Conservation (phyloP, 2,797 vertebrate genomes). For the Rhadinocentrus ornatus region DNA sequence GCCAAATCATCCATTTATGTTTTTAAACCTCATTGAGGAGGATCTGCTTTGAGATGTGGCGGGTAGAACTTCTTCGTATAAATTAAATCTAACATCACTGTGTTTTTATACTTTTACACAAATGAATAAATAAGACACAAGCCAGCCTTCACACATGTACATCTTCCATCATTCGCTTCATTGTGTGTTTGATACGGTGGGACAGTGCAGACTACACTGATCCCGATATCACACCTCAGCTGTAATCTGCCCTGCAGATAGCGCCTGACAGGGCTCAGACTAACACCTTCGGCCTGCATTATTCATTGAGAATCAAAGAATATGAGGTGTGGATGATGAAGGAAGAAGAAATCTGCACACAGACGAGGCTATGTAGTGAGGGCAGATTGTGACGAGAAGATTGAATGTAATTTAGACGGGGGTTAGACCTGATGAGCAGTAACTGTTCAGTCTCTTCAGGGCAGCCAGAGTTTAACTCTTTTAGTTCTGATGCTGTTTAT, state of each 20-base stretch:
- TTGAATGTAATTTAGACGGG: background rate
- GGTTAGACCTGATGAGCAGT: background rate
- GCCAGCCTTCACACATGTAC: background rate
- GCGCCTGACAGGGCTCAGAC: background rate
- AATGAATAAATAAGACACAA: background rate
- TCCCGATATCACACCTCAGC: background rate
- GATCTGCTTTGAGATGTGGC: background rate
- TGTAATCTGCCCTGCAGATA: conserved; percentile 4
- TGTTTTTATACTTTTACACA: background rate
- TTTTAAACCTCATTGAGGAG: background rate
- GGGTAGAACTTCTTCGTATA: background rate
- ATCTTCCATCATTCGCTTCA: background rate
- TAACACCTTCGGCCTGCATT: conserved; percentile 2
- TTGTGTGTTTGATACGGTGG: background rate
- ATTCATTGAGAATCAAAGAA: conserved; percentile 1
- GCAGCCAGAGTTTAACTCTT: background rate
- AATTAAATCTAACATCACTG: background rate
- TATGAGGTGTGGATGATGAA: conserved; percentile 1
- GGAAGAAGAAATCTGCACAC: background rate
- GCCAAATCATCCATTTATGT: background rate
- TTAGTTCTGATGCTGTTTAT: background rate
- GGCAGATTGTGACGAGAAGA: background rate
- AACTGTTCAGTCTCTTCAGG: background rate
- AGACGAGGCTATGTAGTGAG: background rate
- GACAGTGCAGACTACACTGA: background rate